These are phyloP conservation scores for Catharus minimus DNA, from an alignment of 2,113 vertebrate species.

Conservation along the genomic window DNA sequence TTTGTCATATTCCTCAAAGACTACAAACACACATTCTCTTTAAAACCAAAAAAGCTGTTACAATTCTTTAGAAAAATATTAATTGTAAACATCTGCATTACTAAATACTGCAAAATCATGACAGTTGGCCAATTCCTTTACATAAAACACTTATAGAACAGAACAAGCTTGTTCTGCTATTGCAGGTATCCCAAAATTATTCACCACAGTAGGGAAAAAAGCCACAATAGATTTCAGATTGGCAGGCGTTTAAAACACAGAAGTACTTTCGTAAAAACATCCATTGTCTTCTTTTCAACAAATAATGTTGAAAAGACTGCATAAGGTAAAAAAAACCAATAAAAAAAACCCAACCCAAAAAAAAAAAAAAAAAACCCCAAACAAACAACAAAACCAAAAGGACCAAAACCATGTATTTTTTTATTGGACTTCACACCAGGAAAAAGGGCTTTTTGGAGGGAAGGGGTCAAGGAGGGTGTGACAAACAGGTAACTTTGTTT, in stretches of 20 bases:
- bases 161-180: background rate
- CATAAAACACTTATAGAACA: background rate
- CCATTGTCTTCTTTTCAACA: background rate
- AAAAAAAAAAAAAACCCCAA: background rate
- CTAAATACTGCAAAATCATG: background rate
- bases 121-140: background rate
- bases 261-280: fast-evolving
- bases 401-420: background rate
- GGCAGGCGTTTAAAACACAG: background rate
- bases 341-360: no score
- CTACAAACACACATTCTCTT: background rate
- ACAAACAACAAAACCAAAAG: background rate
- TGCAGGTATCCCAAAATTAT: background rate
- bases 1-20: background rate
- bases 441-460: background rate
- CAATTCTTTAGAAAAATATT: background rate
- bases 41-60: background rate
- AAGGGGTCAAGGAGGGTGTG: background rate
- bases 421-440: background rate
- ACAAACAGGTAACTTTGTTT: background rate
- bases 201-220: background rate
- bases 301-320: background rate
- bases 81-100: background rate
- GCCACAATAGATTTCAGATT: background rate
- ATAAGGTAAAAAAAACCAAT: background rate